A percentile compares a stretch with the other conserved stretches of the same genome.
phyloP scores from a whole-genome alignment of 64 coral and sea anemone species.

The Pocillopora damicornis region DNA sequence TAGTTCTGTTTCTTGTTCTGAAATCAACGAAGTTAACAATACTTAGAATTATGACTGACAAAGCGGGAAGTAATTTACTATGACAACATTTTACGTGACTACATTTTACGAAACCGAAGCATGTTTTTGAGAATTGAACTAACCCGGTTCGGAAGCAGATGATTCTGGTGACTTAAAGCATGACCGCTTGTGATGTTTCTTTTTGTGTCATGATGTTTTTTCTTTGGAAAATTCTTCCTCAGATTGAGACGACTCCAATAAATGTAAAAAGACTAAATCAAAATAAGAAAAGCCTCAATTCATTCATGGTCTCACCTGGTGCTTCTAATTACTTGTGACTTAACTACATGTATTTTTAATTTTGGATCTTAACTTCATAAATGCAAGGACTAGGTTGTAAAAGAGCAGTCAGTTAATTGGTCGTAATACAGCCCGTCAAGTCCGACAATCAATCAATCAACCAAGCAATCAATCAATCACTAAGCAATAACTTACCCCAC shows the following conservation, averaged over 20 bases:
- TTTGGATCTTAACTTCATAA: too few relatives aligned
- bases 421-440: too few relatives aligned
- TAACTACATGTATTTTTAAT: too few relatives aligned
- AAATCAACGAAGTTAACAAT: not conserved
- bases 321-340: too few relatives aligned
- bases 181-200: conserved; percentile 86
- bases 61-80: not conserved
- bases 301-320: too few relatives aligned
- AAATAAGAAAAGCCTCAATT: too few relatives aligned
- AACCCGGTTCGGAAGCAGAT: conserved; percentile 68
- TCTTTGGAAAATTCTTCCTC: conserved; percentile 79
- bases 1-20: conserved; percentile 61
- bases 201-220: conserved; percentile 73
- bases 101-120: not conserved
- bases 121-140: not conserved
- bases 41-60: not conserved
- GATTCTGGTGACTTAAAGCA: conserved; percentile 55
- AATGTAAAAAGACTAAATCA: not conserved
- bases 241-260: conserved; percentile 88
- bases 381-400: too few relatives aligned
- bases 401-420: too few relatives aligned
- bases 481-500: conserved; percentile 33
- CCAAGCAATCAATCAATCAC: not conserved
- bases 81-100: not conserved
- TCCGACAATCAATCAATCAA: too few relatives aligned